A percentile compares a stretch with the other conserved stretches of the same genome.
Evolutionary conservation across 2,113 vertebrate species (phyloP).

Genomic region (Synodontis membranacea): DNA sequence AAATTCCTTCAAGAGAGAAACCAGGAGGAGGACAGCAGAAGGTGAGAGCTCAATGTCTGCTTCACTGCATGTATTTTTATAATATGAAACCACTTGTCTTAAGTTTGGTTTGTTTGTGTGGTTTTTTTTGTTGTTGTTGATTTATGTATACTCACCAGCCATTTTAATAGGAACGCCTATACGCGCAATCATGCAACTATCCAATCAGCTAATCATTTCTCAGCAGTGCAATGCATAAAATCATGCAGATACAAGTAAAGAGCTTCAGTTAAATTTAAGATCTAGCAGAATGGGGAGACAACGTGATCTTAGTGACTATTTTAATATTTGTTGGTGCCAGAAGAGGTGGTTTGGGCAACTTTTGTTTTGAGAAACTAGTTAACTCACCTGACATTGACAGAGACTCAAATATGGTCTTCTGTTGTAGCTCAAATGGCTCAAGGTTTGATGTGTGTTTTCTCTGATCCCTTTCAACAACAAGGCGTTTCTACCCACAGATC

Average conservation of each 20-base stretch:
- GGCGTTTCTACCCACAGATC: no score
- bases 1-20: slow-evolving; percentile 67
- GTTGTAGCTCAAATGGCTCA: neutral
- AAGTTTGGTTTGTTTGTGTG: neutral
- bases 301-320: neutral
- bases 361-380: neutral
- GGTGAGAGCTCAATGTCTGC: slow-evolving; percentile 54
- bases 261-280: neutral
- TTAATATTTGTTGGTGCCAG: neutral
- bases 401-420: neutral
- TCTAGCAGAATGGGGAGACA: neutral
- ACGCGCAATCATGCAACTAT: neutral
- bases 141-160: neutral
- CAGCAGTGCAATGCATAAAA: neutral
- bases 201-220: neutral
- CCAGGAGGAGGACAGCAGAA: slow-evolving; percentile 49
- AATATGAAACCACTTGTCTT: neutral
- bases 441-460: no score
- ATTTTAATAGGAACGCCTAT: neutral
- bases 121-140: no score
- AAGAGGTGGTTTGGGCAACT: no score
- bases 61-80: neutral
- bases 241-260: neutral
- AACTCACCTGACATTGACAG: neutral
- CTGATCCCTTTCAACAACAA: neutral